Evolutionary conservation across 2,888 invertebrate species (phyloP).

Genomic region (Epistrophe grossulariae): DNA sequence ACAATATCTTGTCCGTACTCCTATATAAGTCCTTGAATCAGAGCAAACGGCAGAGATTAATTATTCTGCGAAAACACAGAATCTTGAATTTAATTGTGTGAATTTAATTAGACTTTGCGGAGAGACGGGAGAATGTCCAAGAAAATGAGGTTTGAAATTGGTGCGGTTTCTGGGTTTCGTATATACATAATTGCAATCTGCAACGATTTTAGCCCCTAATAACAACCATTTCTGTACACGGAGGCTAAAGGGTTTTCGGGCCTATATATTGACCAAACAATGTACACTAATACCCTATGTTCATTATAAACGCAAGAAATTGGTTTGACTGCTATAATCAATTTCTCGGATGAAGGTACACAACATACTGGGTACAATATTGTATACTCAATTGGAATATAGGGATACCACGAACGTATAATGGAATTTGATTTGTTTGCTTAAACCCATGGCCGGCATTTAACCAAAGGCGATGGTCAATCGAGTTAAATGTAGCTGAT

Average conservation of each 20-base stretch:
- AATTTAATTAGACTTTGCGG: constrained; percentile 61
- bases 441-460: constrained; percentile 38
- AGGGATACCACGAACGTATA: constrained; percentile 23
- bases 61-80: constrained; percentile 43
- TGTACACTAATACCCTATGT: constrained; percentile 4
- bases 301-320: constrained; percentile 26
- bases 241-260: constrained; percentile 5
- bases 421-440: constrained; percentile 70
- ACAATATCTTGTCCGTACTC: neutral
- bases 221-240: constrained; percentile 4
- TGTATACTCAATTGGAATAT: neutral
- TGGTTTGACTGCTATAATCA: constrained; percentile 52
- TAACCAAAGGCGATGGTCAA: constrained; percentile 30
- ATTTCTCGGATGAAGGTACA: constrained; percentile 47
- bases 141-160: neutral
- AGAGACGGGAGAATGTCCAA: neutral
- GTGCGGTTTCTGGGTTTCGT: neutral
- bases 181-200: constrained; percentile 16
- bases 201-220: constrained; percentile 4
- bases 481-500: constrained; percentile 48
- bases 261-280: constrained; percentile 12
- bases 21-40: constrained; percentile 9
- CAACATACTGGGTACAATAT: neutral
- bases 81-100: constrained; percentile 59
- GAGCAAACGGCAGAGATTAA: constrained; percentile 12